Percentiles rank a stretch among this genome's conserved stretches.
Conservation (phyloP, 2,113 vertebrate species). For the Python bivittatus region DNA sequence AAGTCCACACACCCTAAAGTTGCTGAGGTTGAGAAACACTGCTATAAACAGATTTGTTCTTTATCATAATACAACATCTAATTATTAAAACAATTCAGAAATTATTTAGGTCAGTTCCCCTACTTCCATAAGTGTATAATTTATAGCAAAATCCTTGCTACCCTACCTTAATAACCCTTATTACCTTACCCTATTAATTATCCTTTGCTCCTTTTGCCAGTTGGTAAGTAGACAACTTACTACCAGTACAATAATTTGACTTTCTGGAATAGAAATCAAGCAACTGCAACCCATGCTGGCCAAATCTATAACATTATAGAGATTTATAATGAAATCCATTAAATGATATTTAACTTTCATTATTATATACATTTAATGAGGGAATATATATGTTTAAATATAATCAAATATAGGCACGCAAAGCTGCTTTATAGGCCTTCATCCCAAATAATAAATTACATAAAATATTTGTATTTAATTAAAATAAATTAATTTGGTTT, state of each 20-base stretch:
- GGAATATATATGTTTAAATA: not conserved
- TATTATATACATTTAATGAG: not conserved
- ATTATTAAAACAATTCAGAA: not conserved
- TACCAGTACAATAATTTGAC: not conserved
- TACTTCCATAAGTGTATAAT: not conserved
- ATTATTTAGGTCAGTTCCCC: not conserved
- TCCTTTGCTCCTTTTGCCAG: not conserved
- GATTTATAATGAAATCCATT: not conserved
- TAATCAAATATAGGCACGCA: not conserved
- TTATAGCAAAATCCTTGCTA: not conserved
- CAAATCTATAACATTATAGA: conserved; percentile 1
- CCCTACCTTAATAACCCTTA: not conserved
- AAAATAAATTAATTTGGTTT: not conserved
- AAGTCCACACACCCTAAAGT: no score
- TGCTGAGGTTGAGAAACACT: no score
- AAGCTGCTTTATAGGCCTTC: no score
- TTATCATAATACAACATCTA: not conserved
- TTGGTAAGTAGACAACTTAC: not conserved
- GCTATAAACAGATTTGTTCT: not conserved
- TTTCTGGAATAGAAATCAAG: conserved; percentile 2
- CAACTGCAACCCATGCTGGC: conserved; percentile 6
- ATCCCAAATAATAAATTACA: not conserved
- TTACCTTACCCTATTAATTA: not conserved
- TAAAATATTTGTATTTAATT: not conserved
- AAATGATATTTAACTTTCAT: not conserved